A percentile compares a stretch with the other conserved stretches of the same genome.
phyloP scores from a whole-genome alignment of 2,888 invertebrate species.

The Rosalia funebris region DNA sequence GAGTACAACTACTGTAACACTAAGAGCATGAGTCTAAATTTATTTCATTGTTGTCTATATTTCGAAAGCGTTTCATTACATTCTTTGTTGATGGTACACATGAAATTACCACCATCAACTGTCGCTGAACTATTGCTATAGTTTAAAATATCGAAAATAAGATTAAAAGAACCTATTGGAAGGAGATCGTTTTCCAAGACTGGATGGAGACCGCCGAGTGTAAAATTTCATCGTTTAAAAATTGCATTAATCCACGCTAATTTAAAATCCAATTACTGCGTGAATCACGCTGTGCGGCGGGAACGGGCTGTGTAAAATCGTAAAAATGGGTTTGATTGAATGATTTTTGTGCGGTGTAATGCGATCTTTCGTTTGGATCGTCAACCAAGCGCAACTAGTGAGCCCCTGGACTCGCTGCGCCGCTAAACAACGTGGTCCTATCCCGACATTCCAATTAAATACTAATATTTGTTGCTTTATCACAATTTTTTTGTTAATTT shows the following conservation, averaged over 20 bases:
- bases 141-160: too few relatives aligned
- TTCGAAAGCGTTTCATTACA: too few relatives aligned
- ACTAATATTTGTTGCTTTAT: constrained; percentile 37
- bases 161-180: not conserved
- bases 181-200: not conserved
- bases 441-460: constrained; percentile 51
- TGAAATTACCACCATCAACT: too few relatives aligned
- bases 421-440: constrained; percentile 49
- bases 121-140: too few relatives aligned
- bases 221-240: not conserved
- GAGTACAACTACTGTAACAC: too few relatives aligned
- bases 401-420: constrained; percentile 50
- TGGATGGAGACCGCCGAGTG: not conserved
- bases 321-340: constrained; percentile 25
- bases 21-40: too few relatives aligned
- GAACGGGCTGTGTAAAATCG: constrained; percentile 11
- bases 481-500: constrained; percentile 23
- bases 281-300: constrained; percentile 1
- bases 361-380: constrained; percentile 53
- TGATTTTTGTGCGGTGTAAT: constrained; percentile 46
- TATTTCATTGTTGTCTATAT: too few relatives aligned
- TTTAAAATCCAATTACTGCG: constrained; percentile 7
- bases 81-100: too few relatives aligned
- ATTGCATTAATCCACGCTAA: not conserved
- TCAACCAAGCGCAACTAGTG: constrained; percentile 57